phyloP scores from a whole-genome alignment of 2,113 vertebrate genomes.

The Thomomys bottae region DNA sequence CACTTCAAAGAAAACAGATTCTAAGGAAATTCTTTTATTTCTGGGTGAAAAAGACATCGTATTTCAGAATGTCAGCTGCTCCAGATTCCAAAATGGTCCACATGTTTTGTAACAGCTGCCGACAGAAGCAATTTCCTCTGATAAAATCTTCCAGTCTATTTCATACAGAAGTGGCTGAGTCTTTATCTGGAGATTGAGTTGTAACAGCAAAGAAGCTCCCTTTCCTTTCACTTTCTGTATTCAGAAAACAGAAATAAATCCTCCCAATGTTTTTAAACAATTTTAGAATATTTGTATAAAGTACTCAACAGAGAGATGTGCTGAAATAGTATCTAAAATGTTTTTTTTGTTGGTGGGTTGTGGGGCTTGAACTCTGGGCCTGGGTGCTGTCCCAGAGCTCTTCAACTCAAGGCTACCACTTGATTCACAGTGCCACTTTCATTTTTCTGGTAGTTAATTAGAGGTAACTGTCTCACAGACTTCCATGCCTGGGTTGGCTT shows the following conservation, averaged over 20 bases:
- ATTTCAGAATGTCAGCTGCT: slow-evolving; percentile 63
- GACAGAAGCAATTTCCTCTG: slow-evolving; percentile 65
- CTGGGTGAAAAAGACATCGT: slow-evolving; percentile 65
- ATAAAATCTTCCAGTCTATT: slow-evolving; percentile 17
- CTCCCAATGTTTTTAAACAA: not conserved
- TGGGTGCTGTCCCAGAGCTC: no score
- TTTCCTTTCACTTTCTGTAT: not conserved
- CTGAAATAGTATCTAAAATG: slow-evolving; percentile 5
- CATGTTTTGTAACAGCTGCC: slow-evolving; percentile 72
- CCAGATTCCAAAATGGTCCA: slow-evolving; percentile 55
- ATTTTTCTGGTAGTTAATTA: no score
- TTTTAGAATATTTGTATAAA: not conserved
- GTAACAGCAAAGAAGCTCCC: not conserved
- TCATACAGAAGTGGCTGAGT: slow-evolving; percentile 19
- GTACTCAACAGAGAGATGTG: not conserved
- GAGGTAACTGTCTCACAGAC: no score
- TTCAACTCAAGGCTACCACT: no score
- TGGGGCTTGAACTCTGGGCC: no score
- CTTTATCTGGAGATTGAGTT: not conserved
- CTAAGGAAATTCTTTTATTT: slow-evolving; percentile 58
- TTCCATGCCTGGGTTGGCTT: no score
- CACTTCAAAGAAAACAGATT: slow-evolving; percentile 74
- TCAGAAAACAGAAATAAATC: not conserved
- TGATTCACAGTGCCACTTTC: no score
- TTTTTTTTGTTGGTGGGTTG: no score